Evolutionary conservation across 53 echinoderm and acorn worm genomes (phyloP).

Genomic region (Stichopus horrens): DNA sequence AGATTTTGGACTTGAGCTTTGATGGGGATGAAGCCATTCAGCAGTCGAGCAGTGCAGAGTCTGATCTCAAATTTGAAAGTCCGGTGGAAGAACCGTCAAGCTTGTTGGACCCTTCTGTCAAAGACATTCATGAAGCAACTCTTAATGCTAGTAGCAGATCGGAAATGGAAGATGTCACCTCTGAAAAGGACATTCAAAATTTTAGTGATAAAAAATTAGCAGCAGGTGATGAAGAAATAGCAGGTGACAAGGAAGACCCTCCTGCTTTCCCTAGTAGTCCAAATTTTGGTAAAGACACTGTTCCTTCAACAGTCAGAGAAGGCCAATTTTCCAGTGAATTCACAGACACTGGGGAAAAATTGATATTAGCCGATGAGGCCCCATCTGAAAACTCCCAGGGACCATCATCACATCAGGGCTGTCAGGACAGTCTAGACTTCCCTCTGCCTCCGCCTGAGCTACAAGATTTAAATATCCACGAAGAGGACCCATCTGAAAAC

Average conservation of each 20-base stretch:
- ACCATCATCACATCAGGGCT: neutral
- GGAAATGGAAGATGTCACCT: neutral
- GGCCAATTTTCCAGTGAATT: neutral
- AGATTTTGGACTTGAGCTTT: slow-evolving; percentile 20
- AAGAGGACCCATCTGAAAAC: neutral
- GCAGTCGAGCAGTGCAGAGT: slow-evolving; percentile 7
- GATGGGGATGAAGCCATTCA: slow-evolving; percentile 12
- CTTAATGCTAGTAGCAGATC: neutral
- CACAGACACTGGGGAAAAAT: neutral
- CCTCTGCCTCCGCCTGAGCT: neutral
- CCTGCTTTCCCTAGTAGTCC: neutral
- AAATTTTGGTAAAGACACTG: neutral
- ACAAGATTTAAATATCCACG: neutral
- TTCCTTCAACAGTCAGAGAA: neutral
- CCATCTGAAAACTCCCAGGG: no score
- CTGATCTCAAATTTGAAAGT: neutral
- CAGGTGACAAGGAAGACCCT: neutral
- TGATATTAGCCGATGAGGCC: neutral
- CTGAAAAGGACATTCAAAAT: neutral
- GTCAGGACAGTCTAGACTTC: neutral
- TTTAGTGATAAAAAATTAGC: neutral
- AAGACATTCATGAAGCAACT: slow-evolving; percentile 1
- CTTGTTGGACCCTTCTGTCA: neutral
- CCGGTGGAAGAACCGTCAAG: neutral
- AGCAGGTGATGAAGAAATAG: neutral